Percentiles rank a stretch among this genome's conserved stretches.
phyloP scores from a whole-genome alignment of 2,113 vertebrate species.

The Ailurus styani region DNA sequence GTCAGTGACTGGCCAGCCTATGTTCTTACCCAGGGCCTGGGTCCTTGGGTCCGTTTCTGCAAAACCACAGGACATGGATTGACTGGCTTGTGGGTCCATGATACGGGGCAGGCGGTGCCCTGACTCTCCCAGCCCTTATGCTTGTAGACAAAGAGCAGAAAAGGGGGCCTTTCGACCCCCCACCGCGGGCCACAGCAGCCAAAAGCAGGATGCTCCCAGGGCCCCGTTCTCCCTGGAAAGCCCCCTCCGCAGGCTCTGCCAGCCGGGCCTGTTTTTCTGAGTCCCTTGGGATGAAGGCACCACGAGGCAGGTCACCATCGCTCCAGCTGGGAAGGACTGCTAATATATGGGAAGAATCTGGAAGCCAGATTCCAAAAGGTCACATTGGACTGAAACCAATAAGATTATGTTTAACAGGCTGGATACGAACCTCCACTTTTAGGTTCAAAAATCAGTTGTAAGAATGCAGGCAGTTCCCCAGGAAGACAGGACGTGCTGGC shows the following conservation, averaged over 20 bases:
- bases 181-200: neutral
- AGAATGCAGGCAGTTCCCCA: neutral
- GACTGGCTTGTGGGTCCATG: neutral
- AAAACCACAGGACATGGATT: neutral
- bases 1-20: neutral
- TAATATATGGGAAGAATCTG: neutral
- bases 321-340: neutral
- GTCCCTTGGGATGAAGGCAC: neutral
- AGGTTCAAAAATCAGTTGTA: conserved; percentile 25
- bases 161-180: too few relatives aligned
- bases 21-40: neutral
- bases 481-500: neutral
- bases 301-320: neutral
- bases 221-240: neutral
- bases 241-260: neutral
- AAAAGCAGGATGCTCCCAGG: too few relatives aligned
- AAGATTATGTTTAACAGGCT: neutral
- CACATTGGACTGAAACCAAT: conserved; percentile 16
- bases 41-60: neutral
- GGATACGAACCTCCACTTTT: neutral
- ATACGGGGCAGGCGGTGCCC: too few relatives aligned
- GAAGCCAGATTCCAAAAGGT: conserved; percentile 3
- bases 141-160: neutral
- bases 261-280: neutral
- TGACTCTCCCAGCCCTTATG: too few relatives aligned